Evolutionary conservation across 2,113 vertebrate species (phyloP).

Genomic region (Penelope pileata): DNA sequence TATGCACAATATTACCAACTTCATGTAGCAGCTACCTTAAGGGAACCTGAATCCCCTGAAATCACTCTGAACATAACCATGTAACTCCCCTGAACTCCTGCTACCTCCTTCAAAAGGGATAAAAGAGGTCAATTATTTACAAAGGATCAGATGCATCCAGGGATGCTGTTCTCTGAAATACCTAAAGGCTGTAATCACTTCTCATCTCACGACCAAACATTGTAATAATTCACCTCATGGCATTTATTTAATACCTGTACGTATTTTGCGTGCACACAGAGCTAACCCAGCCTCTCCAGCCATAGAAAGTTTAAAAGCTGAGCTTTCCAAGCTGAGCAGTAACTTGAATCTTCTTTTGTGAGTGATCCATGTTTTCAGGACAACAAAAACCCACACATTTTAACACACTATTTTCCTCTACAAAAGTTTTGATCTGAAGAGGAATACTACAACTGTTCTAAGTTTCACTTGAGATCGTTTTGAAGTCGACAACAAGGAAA

Average conservation of each 20-base stretch:
- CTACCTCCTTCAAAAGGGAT: neutral
- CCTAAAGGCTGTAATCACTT: neutral
- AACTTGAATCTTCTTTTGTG: neutral
- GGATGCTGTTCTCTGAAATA: neutral
- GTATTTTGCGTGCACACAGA: neutral
- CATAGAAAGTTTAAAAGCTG: neutral
- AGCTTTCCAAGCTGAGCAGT: neutral
- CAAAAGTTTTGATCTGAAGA: neutral
- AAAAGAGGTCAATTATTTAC: constrained; percentile 7
- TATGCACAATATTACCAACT: neutral
- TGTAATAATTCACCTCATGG: neutral
- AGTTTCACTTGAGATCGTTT: neutral
- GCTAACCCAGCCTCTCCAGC: neutral
- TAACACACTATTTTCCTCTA: neutral
- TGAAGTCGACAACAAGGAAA: neutral
- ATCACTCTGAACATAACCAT: neutral
- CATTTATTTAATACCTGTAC: neutral
- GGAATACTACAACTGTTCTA: neutral
- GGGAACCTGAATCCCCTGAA: constrained; percentile 11
- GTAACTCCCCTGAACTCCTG: neutral
- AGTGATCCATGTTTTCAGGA: neutral
- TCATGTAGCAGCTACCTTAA: neutral
- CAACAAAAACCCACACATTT: fast-evolving
- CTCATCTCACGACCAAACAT: neutral
- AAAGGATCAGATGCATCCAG: neutral